A percentile compares a stretch with the other conserved stretches of the same genome.
phyloP scores from a whole-genome alignment of 2,888 invertebrate species.

The Erannis defoliaria region DNA sequence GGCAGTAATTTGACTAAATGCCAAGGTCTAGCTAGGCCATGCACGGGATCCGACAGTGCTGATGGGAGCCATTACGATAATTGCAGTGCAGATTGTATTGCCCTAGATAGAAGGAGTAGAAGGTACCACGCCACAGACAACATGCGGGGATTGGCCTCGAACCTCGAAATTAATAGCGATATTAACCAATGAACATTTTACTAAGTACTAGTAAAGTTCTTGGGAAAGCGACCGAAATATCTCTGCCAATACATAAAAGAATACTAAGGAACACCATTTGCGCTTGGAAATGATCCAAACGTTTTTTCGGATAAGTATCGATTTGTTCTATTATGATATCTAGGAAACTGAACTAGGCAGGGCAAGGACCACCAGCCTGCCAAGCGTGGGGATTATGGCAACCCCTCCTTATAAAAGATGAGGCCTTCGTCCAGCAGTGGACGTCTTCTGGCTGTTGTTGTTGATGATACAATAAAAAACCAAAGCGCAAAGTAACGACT shows the following conservation, averaged over 20 bases:
- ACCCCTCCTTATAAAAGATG: too few relatives aligned
- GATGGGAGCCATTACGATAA: constrained; percentile 10
- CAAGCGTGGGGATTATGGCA: too few relatives aligned
- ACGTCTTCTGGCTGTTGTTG: too few relatives aligned
- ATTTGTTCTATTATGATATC: background rate
- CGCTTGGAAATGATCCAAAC: constrained; percentile 4
- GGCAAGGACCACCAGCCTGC: too few relatives aligned
- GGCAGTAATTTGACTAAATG: too few relatives aligned
- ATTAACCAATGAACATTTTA: background rate
- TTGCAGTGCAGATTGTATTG: constrained; percentile 14
- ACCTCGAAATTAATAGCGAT: too few relatives aligned
- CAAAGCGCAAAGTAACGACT: too few relatives aligned
- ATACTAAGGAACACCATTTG: background rate
- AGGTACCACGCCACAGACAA: too few relatives aligned
- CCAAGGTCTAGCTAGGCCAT: background rate
- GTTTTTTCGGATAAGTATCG: background rate
- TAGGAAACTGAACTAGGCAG: too few relatives aligned
- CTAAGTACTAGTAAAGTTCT: background rate
- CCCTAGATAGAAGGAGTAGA: background rate
- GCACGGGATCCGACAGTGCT: background rate
- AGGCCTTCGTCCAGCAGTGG: too few relatives aligned
- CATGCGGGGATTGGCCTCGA: background rate
- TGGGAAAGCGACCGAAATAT: background rate
- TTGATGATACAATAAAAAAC: too few relatives aligned
- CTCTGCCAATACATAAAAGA: constrained; percentile 5